Evolutionary conservation across 2,888 invertebrate species (phyloP).

Genomic region (Caenorhabditis sp.): DNA sequence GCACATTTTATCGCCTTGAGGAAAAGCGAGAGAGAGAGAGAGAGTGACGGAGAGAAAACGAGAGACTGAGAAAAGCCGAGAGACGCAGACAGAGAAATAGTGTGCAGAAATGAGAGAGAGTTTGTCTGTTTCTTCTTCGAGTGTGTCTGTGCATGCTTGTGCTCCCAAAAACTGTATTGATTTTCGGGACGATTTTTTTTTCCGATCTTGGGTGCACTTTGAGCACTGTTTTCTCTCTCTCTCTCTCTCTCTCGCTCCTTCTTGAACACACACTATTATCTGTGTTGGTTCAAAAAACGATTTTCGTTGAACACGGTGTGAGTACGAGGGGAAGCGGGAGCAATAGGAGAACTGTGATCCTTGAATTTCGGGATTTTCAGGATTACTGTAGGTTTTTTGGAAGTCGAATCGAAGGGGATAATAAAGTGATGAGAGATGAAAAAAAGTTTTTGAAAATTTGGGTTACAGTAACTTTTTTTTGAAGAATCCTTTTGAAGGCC

Average conservation of each 20-base stretch:
- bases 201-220: constrained; percentile 32
- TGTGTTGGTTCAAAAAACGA: constrained; percentile 17
- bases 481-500: too few species aligned
- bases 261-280: neutral
- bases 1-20: constrained; percentile 11
- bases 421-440: too few species aligned
- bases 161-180: neutral
- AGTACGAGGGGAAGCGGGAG: too few species aligned
- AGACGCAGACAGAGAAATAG: neutral
- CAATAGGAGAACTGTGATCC: constrained; percentile 1
- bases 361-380: neutral
- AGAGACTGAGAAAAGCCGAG: neutral
- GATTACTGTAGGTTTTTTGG: too few species aligned
- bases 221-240: constrained; percentile 3
- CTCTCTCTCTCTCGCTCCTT: constrained; percentile 5
- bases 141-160: neutral
- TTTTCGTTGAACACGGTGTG: constrained; percentile 19
- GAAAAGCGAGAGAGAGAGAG: neutral
- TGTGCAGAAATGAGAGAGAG: neutral
- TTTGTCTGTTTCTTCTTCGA: neutral
- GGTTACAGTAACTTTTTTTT: too few species aligned
- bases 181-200: neutral
- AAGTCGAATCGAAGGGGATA: too few species aligned
- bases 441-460: too few species aligned
- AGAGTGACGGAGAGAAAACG: neutral